Evolutionary conservation across 2,797 vertebrate genomes (phyloP).

Genomic region (Enoplosus armatus): DNA sequence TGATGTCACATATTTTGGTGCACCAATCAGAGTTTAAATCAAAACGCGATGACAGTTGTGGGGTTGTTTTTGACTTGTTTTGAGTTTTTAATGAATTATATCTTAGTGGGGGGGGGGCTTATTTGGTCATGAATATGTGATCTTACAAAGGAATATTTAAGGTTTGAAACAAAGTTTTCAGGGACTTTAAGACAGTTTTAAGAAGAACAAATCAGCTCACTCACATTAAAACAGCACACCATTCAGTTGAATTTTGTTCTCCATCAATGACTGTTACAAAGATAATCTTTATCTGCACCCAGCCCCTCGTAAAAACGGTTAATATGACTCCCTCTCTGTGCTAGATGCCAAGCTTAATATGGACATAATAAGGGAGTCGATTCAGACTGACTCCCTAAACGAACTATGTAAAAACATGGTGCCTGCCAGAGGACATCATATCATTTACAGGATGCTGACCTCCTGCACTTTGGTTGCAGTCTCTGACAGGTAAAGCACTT

Average conservation of each 20-base stretch:
- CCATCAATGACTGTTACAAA: neutral
- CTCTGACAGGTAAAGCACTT: conserved; percentile 27
- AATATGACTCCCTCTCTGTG: conserved; percentile 7
- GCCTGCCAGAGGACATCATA: conserved; percentile 21
- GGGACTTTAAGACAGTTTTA: neutral
- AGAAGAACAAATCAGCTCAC: neutral
- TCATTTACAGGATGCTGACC: conserved; percentile 26
- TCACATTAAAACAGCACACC: neutral
- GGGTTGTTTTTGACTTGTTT: neutral
- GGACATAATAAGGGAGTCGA: conserved; percentile 25
- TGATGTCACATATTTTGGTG: neutral
- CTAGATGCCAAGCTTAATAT: conserved; percentile 38
- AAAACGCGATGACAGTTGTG: neutral
- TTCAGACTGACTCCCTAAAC: conserved; percentile 32
- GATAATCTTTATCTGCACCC: conserved; percentile 32
- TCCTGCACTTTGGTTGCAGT: conserved; percentile 3
- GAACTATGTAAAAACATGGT: conserved; percentile 27
- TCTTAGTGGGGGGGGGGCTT: neutral
- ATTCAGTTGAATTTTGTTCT: conserved; percentile 5
- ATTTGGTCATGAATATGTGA: neutral
- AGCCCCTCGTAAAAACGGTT: neutral
- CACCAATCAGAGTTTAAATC: neutral
- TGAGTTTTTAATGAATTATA: neutral
- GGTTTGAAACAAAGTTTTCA: neutral
- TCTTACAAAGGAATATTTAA: neutral